Evolutionary conservation across 2,797 vertebrate species (phyloP).

Genomic region (Chromis chromis): DNA sequence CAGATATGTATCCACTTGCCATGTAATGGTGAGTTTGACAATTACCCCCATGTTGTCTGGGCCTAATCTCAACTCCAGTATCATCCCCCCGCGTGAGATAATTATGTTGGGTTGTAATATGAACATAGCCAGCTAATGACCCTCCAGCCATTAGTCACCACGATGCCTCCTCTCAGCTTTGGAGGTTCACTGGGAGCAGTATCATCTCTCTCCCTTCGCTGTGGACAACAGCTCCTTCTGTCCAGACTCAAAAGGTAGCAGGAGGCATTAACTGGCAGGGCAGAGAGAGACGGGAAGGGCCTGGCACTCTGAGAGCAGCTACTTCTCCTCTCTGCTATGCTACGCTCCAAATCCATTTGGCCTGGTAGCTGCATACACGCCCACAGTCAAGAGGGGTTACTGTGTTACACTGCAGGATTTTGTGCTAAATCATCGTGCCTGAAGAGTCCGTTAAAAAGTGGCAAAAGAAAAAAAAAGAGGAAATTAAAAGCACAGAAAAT

Average conservation of each 20-base stretch:
- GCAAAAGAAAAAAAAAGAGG: neutral
- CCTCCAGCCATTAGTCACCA: conserved; percentile 68
- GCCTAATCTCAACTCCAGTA: conserved; percentile 69
- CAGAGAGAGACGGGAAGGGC: conserved; percentile 56
- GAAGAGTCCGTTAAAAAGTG: conserved; percentile 6
- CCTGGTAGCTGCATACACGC: conserved; percentile 41
- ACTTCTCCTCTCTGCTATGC: conserved; percentile 34
- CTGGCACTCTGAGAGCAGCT: conserved; percentile 50
- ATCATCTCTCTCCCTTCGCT: conserved; percentile 45
- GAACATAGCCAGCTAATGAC: conserved; percentile 70
- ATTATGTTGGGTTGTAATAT: conserved; percentile 78
- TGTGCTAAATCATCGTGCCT: conserved; percentile 47
- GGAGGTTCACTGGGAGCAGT: conserved; percentile 42
- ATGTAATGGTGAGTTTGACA: conserved; percentile 64
- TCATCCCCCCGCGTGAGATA: conserved; percentile 56
- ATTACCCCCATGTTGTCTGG: conserved; percentile 51
- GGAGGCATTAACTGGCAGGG: conserved; percentile 60
- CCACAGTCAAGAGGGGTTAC: conserved; percentile 35
- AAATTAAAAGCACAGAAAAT: neutral
- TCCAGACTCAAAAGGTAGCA: conserved; percentile 51
- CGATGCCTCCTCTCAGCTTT: conserved; percentile 60
- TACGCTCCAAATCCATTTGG: conserved; percentile 49
- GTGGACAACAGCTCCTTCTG: conserved; percentile 64
- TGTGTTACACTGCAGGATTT: conserved; percentile 42
- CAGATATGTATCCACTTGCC: conserved; percentile 56